These are phyloP conservation scores for Adineta ricciae DNA, from an alignment of 2,888 invertebrate genomes.

Conservation along the genomic window DNA sequence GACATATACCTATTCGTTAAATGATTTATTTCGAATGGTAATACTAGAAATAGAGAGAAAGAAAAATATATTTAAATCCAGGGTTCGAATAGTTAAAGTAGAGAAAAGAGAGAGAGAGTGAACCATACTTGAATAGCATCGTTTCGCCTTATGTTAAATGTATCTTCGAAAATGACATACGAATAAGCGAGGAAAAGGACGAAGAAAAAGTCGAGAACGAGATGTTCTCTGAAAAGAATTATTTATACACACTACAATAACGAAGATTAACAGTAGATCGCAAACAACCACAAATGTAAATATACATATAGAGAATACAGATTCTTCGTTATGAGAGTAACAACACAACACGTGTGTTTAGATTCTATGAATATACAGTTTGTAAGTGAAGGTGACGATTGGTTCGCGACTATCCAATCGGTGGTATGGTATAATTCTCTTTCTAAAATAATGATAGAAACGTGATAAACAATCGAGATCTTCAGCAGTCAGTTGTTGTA, in stretches of 20 bases:
- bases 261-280: neutral
- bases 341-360: neutral
- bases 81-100: neutral
- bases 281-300: neutral
- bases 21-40: neutral
- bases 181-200: neutral
- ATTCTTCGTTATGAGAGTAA: neutral
- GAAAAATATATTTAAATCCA: neutral
- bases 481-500: too few species aligned
- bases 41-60: neutral
- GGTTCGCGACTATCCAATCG: neutral
- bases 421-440: neutral
- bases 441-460: neutral
- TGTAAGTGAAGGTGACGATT: neutral
- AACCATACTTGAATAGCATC: neutral
- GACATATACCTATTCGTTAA: neutral
- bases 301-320: neutral
- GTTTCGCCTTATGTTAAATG: neutral
- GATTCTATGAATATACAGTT: neutral
- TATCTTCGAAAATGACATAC: neutral
- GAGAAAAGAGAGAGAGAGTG: neutral
- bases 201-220: neutral
- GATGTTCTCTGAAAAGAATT: neutral
- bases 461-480: neutral
- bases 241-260: neutral